Base-by-base conservation (phyloP, 1,140 invertebrate genomes). In the Drosophila lowei region DNA sequence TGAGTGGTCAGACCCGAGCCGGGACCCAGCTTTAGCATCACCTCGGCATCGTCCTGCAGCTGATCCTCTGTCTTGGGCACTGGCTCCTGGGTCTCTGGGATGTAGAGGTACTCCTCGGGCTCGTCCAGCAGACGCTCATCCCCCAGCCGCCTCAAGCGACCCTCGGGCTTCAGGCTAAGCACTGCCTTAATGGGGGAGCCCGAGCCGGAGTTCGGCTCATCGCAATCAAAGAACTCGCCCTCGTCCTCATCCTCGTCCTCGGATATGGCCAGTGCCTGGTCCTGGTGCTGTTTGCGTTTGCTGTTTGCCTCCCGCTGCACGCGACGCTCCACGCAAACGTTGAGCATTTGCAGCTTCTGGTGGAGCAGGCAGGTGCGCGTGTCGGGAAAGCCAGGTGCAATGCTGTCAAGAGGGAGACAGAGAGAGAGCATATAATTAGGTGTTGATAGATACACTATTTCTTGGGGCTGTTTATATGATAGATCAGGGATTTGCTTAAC, bases 31-130 rank as follows among this genome's bases (percentile, higher is more conserved):
- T 97, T 95, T 57, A 96, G 93, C 93, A 99, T 94, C 8, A 97
- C 94, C 91, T 98, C 96, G 0, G 97, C 95, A 90, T 99, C 98
- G 90, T 98, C 97, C 80, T 98, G 96, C 46, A 99, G 91, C 91
- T 98, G 96, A 92, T 99, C 98, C 91, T 99, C 98, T 3, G 98
- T 99, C 93, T 99, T 98, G 5, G 98, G 98, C 0, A 97, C 96
- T 0, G 97, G 96, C 85, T 99, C 98, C 92, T 99, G 97, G 2
- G 97, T 98, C n/a, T 96, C 90, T 1, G 98, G 98, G 63, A 98
- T 94, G 90, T 96, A 99, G 28, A 99, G 91, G 54, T 92, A 92
- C 74, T 96, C 95, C 4, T 95, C 94, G 4, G 94, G 94, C 7
- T 88, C 84, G 66, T 95, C 93, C 5, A 97, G 86, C 28, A 97